These are phyloP conservation scores for Drosophila ambigua DNA, from an alignment of 1,140 invertebrate genomes.

Conservation along the genomic window DNA sequence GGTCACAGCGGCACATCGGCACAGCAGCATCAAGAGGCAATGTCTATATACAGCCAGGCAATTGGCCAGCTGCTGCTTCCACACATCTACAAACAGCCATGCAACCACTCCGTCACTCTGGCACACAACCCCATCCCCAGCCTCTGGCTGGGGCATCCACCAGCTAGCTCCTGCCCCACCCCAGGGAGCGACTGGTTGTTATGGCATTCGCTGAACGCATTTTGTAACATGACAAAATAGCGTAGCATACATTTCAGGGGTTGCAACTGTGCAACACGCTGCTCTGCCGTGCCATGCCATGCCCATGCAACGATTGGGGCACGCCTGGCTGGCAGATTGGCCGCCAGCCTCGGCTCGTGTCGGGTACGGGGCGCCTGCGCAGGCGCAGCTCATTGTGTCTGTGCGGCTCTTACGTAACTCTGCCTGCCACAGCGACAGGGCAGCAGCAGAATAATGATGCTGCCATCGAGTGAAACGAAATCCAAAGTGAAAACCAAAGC, in stretches of 20 bases:
- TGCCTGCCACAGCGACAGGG: slow-evolving; percentile 18
- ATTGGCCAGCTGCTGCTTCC: slow-evolving; percentile 63
- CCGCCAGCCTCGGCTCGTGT: slow-evolving; percentile 15
- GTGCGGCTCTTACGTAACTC: slow-evolving; percentile 54
- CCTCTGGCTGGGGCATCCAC: background rate
- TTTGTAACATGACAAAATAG: slow-evolving; percentile 69
- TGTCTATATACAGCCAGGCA: slow-evolving; percentile 49
- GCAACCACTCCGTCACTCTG: background rate
- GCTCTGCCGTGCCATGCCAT: too few relatives aligned
- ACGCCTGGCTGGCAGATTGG: slow-evolving; percentile 55
- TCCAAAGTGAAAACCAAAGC: slow-evolving; percentile 19
- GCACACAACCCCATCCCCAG: background rate
- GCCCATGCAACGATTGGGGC: slow-evolving; percentile 49
- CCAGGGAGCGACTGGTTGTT: slow-evolving; percentile 53
- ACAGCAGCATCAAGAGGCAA: slow-evolving; percentile 15
- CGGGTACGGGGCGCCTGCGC: slow-evolving; percentile 45
- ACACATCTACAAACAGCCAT: background rate
- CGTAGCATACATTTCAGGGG: slow-evolving; percentile 79
- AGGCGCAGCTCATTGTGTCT: slow-evolving; percentile 58
- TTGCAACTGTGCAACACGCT: slow-evolving; percentile 68
- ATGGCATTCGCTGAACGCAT: slow-evolving; percentile 72
- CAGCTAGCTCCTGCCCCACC: background rate
- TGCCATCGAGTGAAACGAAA: slow-evolving; percentile 25
- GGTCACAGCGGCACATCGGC: background rate
- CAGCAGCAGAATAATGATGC: slow-evolving; percentile 33